phyloP scores from a whole-genome alignment of 2,888 invertebrate genomes.

The Scrobipalpa costella region DNA sequence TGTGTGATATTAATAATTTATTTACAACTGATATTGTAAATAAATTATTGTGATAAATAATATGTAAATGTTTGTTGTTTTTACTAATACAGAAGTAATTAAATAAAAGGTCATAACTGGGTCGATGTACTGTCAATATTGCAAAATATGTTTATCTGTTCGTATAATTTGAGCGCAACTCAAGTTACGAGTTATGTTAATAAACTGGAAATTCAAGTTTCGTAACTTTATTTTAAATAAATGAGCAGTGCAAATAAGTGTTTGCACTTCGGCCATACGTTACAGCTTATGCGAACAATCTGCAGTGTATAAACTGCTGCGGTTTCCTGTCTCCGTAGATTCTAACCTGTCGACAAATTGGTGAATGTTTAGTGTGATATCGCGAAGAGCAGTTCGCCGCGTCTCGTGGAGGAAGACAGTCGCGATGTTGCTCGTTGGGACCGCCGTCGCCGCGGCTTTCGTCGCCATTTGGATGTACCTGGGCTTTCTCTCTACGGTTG shows the following conservation, averaged over 20 bases:
- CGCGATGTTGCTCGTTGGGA: slow-evolving; percentile 66
- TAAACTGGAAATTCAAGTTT: slow-evolving; percentile 16
- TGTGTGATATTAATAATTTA: not conserved
- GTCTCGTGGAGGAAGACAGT: slow-evolving; percentile 74
- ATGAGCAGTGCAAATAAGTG: not conserved
- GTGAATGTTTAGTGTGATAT: slow-evolving; percentile 28
- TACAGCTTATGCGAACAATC: not conserved
- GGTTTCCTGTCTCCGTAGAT: not conserved
- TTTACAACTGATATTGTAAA: not conserved
- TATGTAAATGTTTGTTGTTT: not conserved
- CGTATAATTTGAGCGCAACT: not conserved
- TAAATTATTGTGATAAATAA: not conserved
- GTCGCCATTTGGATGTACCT: slow-evolving; percentile 74
- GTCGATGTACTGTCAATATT: not conserved
- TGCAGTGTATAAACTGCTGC: not conserved
- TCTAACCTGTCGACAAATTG: not conserved
- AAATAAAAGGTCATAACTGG: not conserved
- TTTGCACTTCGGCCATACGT: slow-evolving; percentile 1
- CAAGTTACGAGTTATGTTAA: not conserved
- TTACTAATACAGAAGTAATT: not conserved
- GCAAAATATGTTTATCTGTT: not conserved
- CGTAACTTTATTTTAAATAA: slow-evolving; percentile 16
- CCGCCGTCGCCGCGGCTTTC: slow-evolving; percentile 66
- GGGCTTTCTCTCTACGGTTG: slow-evolving; percentile 84
- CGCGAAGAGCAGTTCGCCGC: slow-evolving; percentile 66